Evolutionary conservation across 2,888 invertebrate species (phyloP), one percentile per base, ranked within the genome.

Genomic region (Calephelis perditalis): DNA sequence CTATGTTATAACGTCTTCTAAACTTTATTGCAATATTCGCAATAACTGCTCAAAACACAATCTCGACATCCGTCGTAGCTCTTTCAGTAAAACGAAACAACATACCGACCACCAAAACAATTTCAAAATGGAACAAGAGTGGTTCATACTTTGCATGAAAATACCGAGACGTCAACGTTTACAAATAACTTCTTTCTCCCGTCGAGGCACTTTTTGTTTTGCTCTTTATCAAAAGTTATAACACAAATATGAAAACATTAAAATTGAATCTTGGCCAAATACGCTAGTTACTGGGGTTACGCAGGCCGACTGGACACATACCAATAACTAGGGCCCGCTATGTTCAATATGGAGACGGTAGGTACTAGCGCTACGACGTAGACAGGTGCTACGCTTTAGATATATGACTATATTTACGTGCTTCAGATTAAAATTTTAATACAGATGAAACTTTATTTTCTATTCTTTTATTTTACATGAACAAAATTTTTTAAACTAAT

Each of bases 231-330:
- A 72, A 82, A 86, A 86, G 79, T 85, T 86, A 84, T 84, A 82
- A 82, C 84, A 84, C 79, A 84, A 85, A 82, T 85, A 82, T 83
- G 82, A 82, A 85, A 83, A 84, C 80, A 87, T 85, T 85, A 82
- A 84, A 86, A 86, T 89, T 88, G 83, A 88, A 86, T 81, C 78
- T 77, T 74, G 71, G 85, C 84, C 86, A 88, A 87, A 86, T 85
- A 84, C 85, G 83, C 83, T 84, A 82, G 82, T 77, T 81, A 82
- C 79, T 72, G 70, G 77, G 76, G 75, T 79, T 79, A 82, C 80
- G 76, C 74, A 74, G 65, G 77, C 65, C 73, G 74, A 73, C 75
- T 78, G 77, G 74, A 71, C 76, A 82, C 81, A 86, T 82, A 82
- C 77, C 81, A 82, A 85, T 83, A 77, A 76, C 69, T 67, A 71